A percentile compares a stretch with the other conserved stretches of the same genome.
Evolutionary conservation across 2,113 vertebrate genomes (phyloP).

Genomic region (Colossoma macropomum): DNA sequence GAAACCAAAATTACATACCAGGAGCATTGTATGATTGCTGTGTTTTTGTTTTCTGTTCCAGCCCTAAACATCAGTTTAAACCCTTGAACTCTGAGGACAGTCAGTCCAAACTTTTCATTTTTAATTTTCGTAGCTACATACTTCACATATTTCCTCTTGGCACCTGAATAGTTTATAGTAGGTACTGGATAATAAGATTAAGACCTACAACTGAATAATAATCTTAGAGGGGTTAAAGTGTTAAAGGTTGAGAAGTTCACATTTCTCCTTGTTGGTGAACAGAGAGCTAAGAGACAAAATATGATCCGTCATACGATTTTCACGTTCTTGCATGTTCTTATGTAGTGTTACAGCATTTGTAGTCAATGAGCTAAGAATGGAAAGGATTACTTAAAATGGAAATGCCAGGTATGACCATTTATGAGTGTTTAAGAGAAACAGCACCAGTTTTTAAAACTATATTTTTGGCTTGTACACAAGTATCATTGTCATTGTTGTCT

Average conservation of each 20-base stretch:
- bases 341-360: neutral
- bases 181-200: neutral
- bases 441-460: too few species aligned
- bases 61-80: neutral
- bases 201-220: neutral
- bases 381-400: neutral
- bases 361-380: neutral
- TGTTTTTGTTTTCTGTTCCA: neutral
- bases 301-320: neutral
- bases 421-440: neutral
- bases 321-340: neutral
- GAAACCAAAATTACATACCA: neutral
- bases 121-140: neutral
- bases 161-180: neutral
- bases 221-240: neutral
- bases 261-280: neutral
- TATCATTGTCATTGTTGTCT: conserved; percentile 30
- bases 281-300: neutral
- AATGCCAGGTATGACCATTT: neutral
- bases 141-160: neutral
- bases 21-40: neutral
- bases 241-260: neutral
- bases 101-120: fast-evolving
- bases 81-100: neutral
- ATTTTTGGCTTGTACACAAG: neutral